Base-by-base conservation (phyloP, 2,888 invertebrate genomes). In the Ceratothoa steindachneri region DNA sequence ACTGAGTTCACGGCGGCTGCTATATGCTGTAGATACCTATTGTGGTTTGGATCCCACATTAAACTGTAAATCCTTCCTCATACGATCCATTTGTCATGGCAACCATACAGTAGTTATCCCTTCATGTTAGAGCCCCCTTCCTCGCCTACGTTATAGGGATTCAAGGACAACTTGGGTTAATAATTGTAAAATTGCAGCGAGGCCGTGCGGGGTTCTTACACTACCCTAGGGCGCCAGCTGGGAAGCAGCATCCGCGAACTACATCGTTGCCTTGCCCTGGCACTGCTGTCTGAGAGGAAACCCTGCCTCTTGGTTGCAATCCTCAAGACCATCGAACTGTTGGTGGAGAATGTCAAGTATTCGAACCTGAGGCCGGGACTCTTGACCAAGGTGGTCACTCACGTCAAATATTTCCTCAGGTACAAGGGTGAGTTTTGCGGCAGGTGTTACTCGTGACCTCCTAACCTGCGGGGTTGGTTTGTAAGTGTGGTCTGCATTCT, bases 321-420 rank as follows among this genome's bases (percentile, higher is more conserved):
- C 3, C 64, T 78, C 22, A 78, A 78, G 52, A 71, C 78, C 1
- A 65, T 75, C 3, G 78, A 78, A 51, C 67, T 78, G 22, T 65
- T 78, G 19, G 71, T 75, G 28, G 75, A 78, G 51, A 78, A 78
- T 67, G 78, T 78, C 4, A 78, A 75, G 30, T 78, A 78, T 29
- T 72, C 69, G n/a, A 75, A 71, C 12, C 69, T 78, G 27, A 53
- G 67, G 19, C 78, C 75, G 2, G 78, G 78, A n/a, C 69, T 78
- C 5, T 53, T 78, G 24, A 73, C 71, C 30, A 71, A 73, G 30
- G 31, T 78, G 29, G 71, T 75, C 28, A 73, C 75, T n/a, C 69
- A 69, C 28, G 78, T 78, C 15, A 78, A 78, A 64, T 75, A 75
- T 29, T 78, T 71, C 68, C 68, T 78, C 69, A 73, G 71, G 19